Conservation (phyloP, 2,797 vertebrate genomes). For the Chelmon rostratus region DNA sequence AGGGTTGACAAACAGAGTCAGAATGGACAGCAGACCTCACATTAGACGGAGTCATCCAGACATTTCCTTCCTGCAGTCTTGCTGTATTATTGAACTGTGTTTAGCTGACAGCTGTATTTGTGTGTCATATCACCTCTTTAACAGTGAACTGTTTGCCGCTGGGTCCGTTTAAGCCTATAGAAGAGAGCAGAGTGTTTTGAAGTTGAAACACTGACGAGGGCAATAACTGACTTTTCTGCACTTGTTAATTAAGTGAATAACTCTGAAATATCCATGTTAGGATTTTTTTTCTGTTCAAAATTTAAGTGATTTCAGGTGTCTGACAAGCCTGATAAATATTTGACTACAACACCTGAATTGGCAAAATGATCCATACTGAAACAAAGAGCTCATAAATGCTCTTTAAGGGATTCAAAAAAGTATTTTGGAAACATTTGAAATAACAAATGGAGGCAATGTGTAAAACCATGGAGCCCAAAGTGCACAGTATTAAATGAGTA, state of each 20-base stretch:
- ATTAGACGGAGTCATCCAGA: neutral
- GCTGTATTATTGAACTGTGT: neutral
- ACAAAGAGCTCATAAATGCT: neutral
- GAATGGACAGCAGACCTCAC: neutral
- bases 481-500: neutral
- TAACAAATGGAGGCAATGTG: neutral
- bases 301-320: neutral
- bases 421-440: neutral
- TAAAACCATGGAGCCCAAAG: slow-evolving; percentile 9
- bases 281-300: neutral
- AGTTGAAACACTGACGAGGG: slow-evolving; percentile 2
- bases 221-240: neutral
- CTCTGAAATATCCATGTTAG: neutral
- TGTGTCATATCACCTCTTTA: neutral
- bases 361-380: neutral
- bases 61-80: neutral
- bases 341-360: slow-evolving; percentile 1
- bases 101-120: neutral
- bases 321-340: neutral
- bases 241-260: neutral
- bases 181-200: neutral
- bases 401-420: neutral
- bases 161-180: neutral
- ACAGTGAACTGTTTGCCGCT: neutral
- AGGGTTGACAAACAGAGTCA: neutral